These are phyloP conservation scores for Leptinotarsa tumamoca DNA, from an alignment of 2,888 invertebrate species.

Conservation along the genomic window DNA sequence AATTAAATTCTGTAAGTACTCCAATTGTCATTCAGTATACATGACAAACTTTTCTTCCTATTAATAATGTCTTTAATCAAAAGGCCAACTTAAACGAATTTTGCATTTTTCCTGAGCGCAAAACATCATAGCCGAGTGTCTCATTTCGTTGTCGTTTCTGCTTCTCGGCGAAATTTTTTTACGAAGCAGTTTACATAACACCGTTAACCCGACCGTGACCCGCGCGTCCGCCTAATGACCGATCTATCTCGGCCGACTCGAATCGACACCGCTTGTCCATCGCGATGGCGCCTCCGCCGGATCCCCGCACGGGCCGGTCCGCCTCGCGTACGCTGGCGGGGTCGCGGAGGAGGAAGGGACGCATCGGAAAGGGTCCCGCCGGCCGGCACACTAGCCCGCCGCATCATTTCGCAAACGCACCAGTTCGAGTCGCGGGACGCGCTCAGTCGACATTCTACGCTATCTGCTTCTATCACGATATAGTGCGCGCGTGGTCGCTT, in stretches of 20 bases:
- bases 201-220: slow-evolving; percentile 18
- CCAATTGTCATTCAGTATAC: no score
- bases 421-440: slow-evolving; percentile 55
- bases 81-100: no score
- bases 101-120: no score
- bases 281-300: slow-evolving; percentile 55
- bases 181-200: background rate
- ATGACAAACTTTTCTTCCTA: no score
- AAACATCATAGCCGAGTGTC: no score
- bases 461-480: slow-evolving; percentile 12
- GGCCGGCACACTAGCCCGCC: slow-evolving; percentile 28
- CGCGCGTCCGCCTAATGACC: slow-evolving; percentile 16
- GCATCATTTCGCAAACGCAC: slow-evolving; percentile 59
- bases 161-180: background rate
- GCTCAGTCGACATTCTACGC: slow-evolving; percentile 25
- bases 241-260: slow-evolving; percentile 14
- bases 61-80: no score
- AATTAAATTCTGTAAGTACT: no score
- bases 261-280: slow-evolving; percentile 5
- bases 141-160: no score
- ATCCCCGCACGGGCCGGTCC: slow-evolving; percentile 62
- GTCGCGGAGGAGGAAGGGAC: slow-evolving; percentile 31
- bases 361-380: slow-evolving; percentile 40
- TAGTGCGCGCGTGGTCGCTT: slow-evolving; percentile 12
- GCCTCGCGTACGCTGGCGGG: slow-evolving; percentile 33